Evolutionary conservation across 2,888 invertebrate genomes (phyloP).

Genomic region (Mythimna ferrago): DNA sequence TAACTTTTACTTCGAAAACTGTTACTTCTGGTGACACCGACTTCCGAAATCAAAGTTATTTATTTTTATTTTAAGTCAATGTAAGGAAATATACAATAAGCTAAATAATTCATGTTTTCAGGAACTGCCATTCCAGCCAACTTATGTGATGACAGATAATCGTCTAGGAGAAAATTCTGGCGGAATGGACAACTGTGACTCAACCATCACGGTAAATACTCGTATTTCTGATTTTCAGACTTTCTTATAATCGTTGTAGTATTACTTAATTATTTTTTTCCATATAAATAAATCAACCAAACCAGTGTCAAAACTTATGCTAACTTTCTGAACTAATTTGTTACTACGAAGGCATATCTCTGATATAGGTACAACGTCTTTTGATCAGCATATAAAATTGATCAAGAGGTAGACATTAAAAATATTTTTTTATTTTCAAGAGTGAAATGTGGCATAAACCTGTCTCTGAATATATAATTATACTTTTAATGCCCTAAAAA

Average conservation of each 20-base stretch:
- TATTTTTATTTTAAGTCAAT: not conserved
- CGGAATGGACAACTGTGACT: conserved; percentile 76
- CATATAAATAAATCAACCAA: too few species aligned
- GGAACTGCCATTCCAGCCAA: conserved; percentile 74
- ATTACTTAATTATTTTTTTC: too few species aligned
- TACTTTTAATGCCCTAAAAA: not conserved
- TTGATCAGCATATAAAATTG: not conserved
- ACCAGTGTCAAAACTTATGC: too few species aligned
- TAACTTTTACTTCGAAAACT: too few species aligned
- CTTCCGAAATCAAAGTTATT: not conserved
- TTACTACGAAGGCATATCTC: conserved; percentile 3
- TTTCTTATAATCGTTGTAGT: too few species aligned
- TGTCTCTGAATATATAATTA: not conserved
- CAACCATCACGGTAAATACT: conserved; percentile 73
- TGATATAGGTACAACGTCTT: not conserved
- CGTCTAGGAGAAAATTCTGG: conserved; percentile 77
- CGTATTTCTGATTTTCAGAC: not conserved
- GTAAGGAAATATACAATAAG: not conserved
- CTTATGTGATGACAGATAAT: conserved; percentile 72
- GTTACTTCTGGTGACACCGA: too few species aligned
- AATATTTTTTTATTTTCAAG: too few species aligned
- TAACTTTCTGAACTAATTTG: too few species aligned
- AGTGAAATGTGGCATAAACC: too few species aligned
- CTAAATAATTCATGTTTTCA: conserved; percentile 65
- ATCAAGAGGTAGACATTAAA: not conserved